Evolutionary conservation across 2,113 vertebrate genomes (phyloP).

Genomic region (Halichoerus grypus): DNA sequence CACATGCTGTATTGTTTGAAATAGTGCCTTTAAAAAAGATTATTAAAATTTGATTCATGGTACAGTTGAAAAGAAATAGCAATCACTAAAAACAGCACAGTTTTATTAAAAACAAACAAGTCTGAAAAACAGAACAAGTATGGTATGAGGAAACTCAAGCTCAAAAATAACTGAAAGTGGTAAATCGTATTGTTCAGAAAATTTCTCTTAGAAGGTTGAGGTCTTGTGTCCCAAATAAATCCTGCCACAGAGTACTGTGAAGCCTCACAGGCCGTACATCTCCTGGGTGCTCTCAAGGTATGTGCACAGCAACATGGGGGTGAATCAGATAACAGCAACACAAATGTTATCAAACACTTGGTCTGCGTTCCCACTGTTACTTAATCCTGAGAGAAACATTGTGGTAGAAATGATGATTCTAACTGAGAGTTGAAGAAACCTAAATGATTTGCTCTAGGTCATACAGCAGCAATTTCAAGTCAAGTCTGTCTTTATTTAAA

Average conservation of each 20-base stretch:
- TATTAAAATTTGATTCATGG: neutral
- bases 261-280: neutral
- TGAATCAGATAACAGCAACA: neutral
- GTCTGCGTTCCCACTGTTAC: neutral
- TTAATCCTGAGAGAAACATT: neutral
- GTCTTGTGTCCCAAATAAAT: neutral
- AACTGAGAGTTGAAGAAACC: neutral
- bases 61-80: neutral
- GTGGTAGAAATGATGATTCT: neutral
- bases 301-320: neutral
- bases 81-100: neutral
- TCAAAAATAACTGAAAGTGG: slow-evolving; percentile 11
- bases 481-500: neutral
- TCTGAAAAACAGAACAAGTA: neutral
- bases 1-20: neutral
- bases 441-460: neutral
- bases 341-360: neutral
- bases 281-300: neutral
- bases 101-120: slow-evolving; percentile 7
- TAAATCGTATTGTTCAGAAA: neutral
- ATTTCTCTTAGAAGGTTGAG: neutral
- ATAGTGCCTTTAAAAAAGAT: neutral
- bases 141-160: neutral
- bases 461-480: neutral
- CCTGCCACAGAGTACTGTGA: too few species aligned